Evolutionary conservation across 2,113 vertebrate genomes (phyloP), one percentile per base, ranked within the genome.

Genomic region (Pluvianellus socialis): DNA sequence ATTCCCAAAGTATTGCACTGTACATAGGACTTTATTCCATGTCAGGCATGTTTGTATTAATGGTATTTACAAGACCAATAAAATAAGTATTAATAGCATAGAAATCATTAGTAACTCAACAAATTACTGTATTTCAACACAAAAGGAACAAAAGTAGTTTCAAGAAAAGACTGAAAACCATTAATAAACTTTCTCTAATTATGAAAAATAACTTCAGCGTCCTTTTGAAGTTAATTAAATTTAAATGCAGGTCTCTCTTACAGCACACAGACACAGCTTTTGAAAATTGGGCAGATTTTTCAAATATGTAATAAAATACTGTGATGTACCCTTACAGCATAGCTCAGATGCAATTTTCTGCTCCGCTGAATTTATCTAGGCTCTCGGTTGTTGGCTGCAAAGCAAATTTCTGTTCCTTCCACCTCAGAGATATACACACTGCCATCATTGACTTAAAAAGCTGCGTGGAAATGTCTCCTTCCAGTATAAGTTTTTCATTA

Each of bases 271-370:
- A 55, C 68, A 62, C 14, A 67, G 90, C 65, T 90, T 97, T 90
- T 90, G 86, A 93, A 95, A 95, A 86, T 86, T 44, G 74, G 68
- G 77, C 68, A 92, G 86, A 45, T 95, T 93, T 94, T 80, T 75
- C 42, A 95, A 83, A 94, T 85, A 77, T 88, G 94, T 92, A 93
- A 91, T 92, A 90, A 92, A 97, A 86, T 94, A 86, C 92, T 80
- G 74, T 92, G 82, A 85, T 81, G 75, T 90, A 59, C 73, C 93
- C 79, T 79, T 97, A 95, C 63, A 92, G 67, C 90, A 67, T 86
- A 96, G 89, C 94, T 90, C 81, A 47, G 79, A 96, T 96, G 94
- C 95, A 97, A 94, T 98, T 98, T 98, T 98, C 95, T 98, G 97
- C 97, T 97, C 94, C 62, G 8, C 85, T 96, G 97, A 96, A 81